Conservation (phyloP, 2,113 vertebrate species). For the Acrocephalus kingi region DNA sequence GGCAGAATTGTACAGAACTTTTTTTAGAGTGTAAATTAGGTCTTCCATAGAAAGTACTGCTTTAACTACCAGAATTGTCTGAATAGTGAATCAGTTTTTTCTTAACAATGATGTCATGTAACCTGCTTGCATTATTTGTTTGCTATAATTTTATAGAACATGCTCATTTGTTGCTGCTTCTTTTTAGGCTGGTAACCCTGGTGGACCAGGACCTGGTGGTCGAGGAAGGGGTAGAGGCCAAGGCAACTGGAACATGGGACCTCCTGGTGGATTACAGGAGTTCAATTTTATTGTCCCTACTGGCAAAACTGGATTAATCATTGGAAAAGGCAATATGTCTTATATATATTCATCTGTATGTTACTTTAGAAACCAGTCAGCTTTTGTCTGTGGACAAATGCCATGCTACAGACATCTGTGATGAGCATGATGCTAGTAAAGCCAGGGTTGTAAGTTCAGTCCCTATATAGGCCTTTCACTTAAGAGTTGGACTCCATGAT, state of each 20-base stretch:
- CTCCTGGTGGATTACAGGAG: conserved; percentile 96
- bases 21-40: background rate
- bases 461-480: background rate
- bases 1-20: background rate
- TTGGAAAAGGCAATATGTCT: conserved; percentile 89
- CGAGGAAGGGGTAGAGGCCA: conserved; percentile 93
- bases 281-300: conserved; percentile 98
- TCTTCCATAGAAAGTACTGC: background rate
- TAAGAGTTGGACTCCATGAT: background rate
- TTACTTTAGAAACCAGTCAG: background rate
- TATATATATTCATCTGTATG: background rate
- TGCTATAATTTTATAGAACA: background rate
- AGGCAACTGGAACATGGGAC: conserved; percentile 99
- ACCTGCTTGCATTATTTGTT: background rate
- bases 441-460: rapidly evolving
- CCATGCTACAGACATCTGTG: background rate
- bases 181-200: conserved; percentile 88
- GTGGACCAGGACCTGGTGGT: conserved; percentile 90
- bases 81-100: background rate
- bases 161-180: background rate
- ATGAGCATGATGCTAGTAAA: background rate
- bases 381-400: background rate
- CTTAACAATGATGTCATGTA: background rate
- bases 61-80: background rate
- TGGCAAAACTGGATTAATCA: conserved; percentile 97